Base-by-base conservation (phyloP, 2,888 invertebrate genomes). In the Limnephilus lunatus region DNA sequence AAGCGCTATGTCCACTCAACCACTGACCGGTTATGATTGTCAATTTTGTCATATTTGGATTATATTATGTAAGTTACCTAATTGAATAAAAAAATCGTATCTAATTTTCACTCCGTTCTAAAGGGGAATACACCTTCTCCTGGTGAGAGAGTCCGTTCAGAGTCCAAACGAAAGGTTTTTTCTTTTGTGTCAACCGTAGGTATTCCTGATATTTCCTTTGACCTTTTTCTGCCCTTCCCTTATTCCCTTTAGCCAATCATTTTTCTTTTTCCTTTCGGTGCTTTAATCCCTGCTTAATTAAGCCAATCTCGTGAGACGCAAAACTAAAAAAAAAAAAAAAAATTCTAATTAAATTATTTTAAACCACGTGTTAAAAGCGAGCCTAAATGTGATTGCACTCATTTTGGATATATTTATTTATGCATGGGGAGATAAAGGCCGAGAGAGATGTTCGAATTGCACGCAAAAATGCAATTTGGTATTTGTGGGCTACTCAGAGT, bases 381-480 rank as follows among this genome's bases (percentile, higher is more conserved):
- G 9, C 68, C 68, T n/a, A n/a, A n/a, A 68, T 9, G 32, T 83
- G 82, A 35, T 31, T 30, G 25, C 82, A 83, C 30, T 83, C 82
- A 83, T 83, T 32, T 32, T 35, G 82, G 82, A 35, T 31, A 83
- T 32, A 31, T 7, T 32, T 25, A 32, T 3, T 83, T 83, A 15
- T 83, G 82, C 31, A 32, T 32, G 82, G 82, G 32, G 82, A 35
- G 82, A 35, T 83, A 32, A 35, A 11, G 85, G 44, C n/a, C 35
- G 85, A 19, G 39, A 25, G 35, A 85, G 44, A 85, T 85, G 25
- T 44, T 85, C 19, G 9, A 85, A 85, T 85, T 39, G 85, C 85
- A 85, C 39, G 85, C 85, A 85, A 85, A 85, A 85, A 39, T 44
- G 85, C 85, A n/a, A 32, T 25, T 39, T 44, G 39, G 85, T 9